A percentile compares a stretch with the other conserved stretches of the same genome.
Evolutionary conservation across 2,797 vertebrate species (phyloP).

Genomic region (Lemur catta): DNA sequence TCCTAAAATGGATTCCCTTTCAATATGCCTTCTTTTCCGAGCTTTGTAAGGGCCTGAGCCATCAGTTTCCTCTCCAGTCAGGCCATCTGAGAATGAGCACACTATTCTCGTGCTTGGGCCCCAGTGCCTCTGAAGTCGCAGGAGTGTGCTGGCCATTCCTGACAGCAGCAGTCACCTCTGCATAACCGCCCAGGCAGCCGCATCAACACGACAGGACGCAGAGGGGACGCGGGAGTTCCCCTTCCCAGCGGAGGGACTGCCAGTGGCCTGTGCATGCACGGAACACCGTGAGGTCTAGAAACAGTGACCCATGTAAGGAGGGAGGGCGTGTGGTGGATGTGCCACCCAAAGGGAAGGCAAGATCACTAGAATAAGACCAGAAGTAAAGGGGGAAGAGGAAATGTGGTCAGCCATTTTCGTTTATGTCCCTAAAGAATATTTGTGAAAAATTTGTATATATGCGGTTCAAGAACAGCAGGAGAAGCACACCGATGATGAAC

Average conservation of each 20-base stretch:
- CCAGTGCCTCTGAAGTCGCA: not conserved
- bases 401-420: not conserved
- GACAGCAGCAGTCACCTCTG: not conserved
- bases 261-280: not conserved
- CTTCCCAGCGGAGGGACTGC: slow-evolving; percentile 20
- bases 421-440: not conserved
- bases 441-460: not conserved
- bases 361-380: not conserved
- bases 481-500: not conserved
- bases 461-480: not conserved
- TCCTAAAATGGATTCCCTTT: not conserved
- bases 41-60: not conserved
- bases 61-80: not conserved
- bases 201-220: not conserved
- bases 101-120: not conserved
- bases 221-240: not conserved
- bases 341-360: not conserved
- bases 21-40: not conserved
- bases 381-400: not conserved
- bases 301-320: not conserved
- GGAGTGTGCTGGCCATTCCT: not conserved
- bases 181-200: not conserved
- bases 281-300: not conserved
- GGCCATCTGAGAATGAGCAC: not conserved
- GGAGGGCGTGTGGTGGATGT: not conserved